These are phyloP conservation scores for Molossus molossus DNA, from an alignment of 2,797 vertebrate genomes.

Conservation along the genomic window DNA sequence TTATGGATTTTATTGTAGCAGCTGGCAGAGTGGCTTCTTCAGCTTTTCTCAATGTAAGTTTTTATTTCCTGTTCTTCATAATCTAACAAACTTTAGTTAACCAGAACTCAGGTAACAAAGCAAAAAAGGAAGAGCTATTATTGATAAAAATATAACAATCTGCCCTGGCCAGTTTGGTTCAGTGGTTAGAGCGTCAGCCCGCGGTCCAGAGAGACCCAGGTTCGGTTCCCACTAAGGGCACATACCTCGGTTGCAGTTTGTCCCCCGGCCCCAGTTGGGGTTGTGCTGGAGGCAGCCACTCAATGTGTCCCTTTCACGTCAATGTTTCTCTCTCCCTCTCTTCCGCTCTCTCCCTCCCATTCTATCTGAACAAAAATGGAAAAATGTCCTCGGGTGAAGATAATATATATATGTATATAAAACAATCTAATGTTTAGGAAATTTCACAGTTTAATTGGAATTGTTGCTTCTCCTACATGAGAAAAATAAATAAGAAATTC, in stretches of 20 bases:
- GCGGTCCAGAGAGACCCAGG: too few species aligned
- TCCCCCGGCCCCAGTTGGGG: too few species aligned
- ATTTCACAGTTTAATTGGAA: slow-evolving; percentile 45
- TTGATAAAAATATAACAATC: slow-evolving; percentile 56
- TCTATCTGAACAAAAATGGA: too few species aligned
- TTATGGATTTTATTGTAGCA: slow-evolving; percentile 98
- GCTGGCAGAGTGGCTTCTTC: slow-evolving; percentile 97
- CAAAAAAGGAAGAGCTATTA: slow-evolving; percentile 13
- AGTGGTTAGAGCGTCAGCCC: too few species aligned
- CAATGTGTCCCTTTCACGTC: too few species aligned
- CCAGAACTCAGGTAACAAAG: slow-evolving; percentile 28
- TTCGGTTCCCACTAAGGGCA: too few species aligned
- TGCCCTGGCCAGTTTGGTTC: background rate
- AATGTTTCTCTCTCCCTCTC: too few species aligned
- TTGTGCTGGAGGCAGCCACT: too few species aligned
- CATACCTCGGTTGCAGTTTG: too few species aligned
- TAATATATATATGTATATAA: background rate
- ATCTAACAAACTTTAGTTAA: slow-evolving; percentile 40
- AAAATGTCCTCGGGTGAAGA: too few species aligned
- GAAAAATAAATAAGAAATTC: slow-evolving; percentile 29
- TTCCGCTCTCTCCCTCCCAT: too few species aligned
- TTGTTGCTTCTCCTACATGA: background rate
- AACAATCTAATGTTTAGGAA: slow-evolving; percentile 6
- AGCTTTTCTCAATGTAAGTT: slow-evolving; percentile 97
- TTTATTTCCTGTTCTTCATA: slow-evolving; percentile 73